These are phyloP conservation scores for Drosophila paucipuncta DNA, from an alignment of 2,888 invertebrate genomes.

Conservation along the genomic window DNA sequence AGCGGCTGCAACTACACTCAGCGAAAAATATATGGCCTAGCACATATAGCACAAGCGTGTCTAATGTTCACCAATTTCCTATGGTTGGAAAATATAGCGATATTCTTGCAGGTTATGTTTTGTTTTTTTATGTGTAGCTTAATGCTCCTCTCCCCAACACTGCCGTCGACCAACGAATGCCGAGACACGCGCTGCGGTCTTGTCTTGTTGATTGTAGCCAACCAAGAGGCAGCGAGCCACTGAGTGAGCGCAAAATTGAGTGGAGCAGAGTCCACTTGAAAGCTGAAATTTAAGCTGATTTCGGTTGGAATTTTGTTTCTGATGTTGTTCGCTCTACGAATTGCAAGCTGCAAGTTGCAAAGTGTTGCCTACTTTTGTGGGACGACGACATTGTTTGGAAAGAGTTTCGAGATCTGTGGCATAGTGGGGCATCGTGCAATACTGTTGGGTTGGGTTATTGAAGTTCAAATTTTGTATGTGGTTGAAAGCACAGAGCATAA, in stretches of 20 bases:
- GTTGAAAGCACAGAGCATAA: background rate
- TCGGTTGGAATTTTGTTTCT: conserved; percentile 35
- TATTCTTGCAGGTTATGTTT: background rate
- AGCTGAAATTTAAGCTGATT: conserved; percentile 59
- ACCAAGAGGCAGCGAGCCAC: conserved; percentile 29
- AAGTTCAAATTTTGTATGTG: background rate
- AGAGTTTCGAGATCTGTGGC: conserved; percentile 16
- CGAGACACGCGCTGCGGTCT: conserved; percentile 43
- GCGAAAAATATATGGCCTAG: background rate
- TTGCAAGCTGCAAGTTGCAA: conserved; percentile 13
- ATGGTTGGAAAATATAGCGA: background rate
- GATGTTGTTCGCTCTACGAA: conserved; percentile 16
- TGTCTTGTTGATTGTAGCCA: conserved; percentile 48
- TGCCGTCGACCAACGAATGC: conserved; percentile 26
- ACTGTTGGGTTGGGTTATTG: conserved; percentile 15
- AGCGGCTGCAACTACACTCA: conserved; percentile 35
- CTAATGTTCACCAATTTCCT: background rate
- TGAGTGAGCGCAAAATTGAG: conserved; percentile 58
- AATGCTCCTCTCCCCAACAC: background rate
- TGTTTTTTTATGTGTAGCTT: background rate
- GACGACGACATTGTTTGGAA: conserved; percentile 24
- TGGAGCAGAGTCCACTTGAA: conserved; percentile 57
- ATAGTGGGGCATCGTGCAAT: conserved; percentile 12
- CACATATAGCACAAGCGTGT: background rate
- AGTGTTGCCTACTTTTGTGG: conserved; percentile 36